These are phyloP conservation scores for Agrilus biguttatus DNA, from an alignment of 2,888 invertebrate genomes.

Conservation along the genomic window DNA sequence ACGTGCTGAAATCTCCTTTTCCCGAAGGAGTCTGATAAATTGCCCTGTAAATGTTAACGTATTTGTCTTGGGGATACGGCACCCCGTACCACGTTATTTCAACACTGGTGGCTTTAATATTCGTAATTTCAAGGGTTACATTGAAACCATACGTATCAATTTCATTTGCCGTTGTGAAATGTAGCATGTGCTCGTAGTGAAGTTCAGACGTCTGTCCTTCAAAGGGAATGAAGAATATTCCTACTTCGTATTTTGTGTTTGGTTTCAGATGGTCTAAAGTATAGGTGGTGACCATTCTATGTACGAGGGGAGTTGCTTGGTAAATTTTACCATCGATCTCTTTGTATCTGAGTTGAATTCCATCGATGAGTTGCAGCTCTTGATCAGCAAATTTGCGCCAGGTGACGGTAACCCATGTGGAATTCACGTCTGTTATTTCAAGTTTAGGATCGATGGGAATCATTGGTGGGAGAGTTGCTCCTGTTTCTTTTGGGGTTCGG, in stretches of 20 bases:
- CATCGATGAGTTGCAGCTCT: constrained; percentile 74
- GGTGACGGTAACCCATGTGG: constrained; percentile 60
- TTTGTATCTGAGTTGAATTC: constrained; percentile 74
- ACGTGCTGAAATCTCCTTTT: constrained; percentile 57
- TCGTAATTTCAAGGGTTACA: constrained; percentile 58
- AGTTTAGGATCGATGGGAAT: constrained; percentile 60
- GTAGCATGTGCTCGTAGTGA: constrained; percentile 52
- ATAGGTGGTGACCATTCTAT: constrained; percentile 64
- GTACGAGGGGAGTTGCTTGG: constrained; percentile 71
- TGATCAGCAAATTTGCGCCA: constrained; percentile 74
- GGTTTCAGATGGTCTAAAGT: constrained; percentile 65
- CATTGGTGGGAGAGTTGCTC: constrained; percentile 40
- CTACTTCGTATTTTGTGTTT: constrained; percentile 67
- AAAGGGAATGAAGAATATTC: constrained; percentile 71
- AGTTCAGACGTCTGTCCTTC: constrained; percentile 66
- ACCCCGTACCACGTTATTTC: constrained; percentile 74
- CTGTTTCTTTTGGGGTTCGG: constrained; percentile 45
- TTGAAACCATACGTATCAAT: constrained; percentile 73
- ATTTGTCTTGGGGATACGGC: constrained; percentile 79
- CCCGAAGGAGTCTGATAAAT: constrained; percentile 65
- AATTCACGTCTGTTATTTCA: constrained; percentile 57
- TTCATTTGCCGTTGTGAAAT: constrained; percentile 56
- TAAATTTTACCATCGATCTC: constrained; percentile 71
- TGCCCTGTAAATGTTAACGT: constrained; percentile 76
- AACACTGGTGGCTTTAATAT: constrained; percentile 61